A percentile compares a stretch with the other conserved stretches of the same genome.
Evolutionary conservation across 2,113 vertebrate genomes (phyloP).

Genomic region (Struthio camelus): DNA sequence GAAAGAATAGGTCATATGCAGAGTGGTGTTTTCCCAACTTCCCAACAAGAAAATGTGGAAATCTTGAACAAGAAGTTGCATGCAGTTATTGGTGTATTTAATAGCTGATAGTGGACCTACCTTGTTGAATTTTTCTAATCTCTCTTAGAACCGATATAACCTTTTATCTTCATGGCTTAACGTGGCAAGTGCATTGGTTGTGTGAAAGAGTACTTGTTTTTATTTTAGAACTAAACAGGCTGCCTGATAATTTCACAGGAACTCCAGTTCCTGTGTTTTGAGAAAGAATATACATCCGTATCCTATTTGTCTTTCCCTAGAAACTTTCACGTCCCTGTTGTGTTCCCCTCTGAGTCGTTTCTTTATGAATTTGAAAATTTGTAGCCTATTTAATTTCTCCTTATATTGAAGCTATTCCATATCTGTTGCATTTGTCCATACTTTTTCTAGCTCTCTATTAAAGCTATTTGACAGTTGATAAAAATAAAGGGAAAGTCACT

Average conservation of each 20-base stretch:
- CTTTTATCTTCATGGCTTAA: neutral
- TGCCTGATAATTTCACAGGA: neutral
- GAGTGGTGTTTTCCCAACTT: neutral
- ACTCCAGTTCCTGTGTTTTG: neutral
- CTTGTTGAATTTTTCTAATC: neutral
- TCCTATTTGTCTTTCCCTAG: neutral
- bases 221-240: neutral
- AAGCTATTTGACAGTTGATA: neutral
- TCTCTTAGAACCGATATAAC: accelerated
- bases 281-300: neutral
- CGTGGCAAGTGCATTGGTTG: accelerated
- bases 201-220: neutral
- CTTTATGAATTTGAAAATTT: neutral
- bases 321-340: neutral
- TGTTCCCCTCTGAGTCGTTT: neutral
- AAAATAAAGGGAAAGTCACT: neutral
- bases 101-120: neutral
- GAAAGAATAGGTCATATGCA: neutral
- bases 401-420: accelerated
- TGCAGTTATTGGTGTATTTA: neutral
- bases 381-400: neutral
- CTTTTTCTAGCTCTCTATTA: neutral
- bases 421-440: neutral
- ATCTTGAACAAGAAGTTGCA: neutral
- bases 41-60: neutral